phyloP scores from a whole-genome alignment of 2,113 vertebrate species.

The Eubucco bourcierii region DNA sequence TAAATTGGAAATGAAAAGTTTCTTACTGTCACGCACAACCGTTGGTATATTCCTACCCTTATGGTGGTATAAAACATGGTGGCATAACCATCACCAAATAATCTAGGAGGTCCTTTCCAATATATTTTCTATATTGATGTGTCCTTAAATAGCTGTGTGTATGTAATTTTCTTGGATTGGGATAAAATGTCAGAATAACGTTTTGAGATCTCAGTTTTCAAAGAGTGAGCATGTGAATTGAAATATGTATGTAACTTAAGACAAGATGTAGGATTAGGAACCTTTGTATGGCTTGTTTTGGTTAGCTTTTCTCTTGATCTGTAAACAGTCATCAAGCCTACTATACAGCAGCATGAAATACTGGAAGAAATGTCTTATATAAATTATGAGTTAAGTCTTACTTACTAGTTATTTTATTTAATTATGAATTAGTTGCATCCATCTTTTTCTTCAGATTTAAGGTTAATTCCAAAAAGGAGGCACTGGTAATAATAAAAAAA shows the following conservation, averaged over 20 bases:
- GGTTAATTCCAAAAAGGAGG: neutral
- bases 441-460: neutral
- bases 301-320: neutral
- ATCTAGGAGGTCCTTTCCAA: neutral
- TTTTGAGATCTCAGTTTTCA: constrained; percentile 18
- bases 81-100: neutral
- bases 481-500: neutral
- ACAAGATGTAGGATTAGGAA: neutral
- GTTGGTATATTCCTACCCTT: neutral
- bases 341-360: neutral
- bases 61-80: neutral
- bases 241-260: neutral
- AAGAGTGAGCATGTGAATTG: neutral
- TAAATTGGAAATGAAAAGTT: neutral
- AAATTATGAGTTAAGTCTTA: neutral
- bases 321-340: neutral
- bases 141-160: neutral
- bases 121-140: neutral
- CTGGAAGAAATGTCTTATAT: neutral
- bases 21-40: neutral
- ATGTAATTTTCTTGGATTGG: neutral
- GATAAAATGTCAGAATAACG: neutral
- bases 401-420: neutral
- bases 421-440: neutral
- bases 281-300: constrained; percentile 24